phyloP scores from a whole-genome alignment of 2,888 invertebrate species.

The Cheilosia variabilis region DNA sequence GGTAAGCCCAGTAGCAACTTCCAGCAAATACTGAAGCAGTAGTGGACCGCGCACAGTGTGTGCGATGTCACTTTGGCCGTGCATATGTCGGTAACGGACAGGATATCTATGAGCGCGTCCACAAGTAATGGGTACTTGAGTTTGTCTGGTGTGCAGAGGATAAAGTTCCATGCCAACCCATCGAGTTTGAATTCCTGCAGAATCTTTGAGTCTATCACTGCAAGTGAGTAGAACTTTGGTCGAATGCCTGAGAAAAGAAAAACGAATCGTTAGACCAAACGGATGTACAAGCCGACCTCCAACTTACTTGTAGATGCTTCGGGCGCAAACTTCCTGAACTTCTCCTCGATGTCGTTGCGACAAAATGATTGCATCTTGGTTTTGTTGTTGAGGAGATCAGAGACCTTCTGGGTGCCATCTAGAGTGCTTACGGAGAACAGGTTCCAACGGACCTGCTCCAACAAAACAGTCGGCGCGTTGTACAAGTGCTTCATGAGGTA shows the following conservation, averaged over 20 bases:
- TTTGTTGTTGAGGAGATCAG: slow-evolving; percentile 84
- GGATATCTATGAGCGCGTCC: slow-evolving; percentile 92
- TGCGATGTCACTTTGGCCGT: slow-evolving; percentile 85
- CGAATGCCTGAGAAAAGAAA: slow-evolving; percentile 87
- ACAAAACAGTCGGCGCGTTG: slow-evolving; percentile 93
- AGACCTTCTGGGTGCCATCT: slow-evolving; percentile 85
- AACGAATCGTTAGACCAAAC: not conserved
- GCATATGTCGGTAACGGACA: slow-evolving; percentile 91
- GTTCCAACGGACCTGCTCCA: slow-evolving; percentile 95
- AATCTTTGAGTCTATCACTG: slow-evolving; percentile 87
- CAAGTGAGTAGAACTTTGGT: slow-evolving; percentile 95
- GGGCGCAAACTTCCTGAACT: slow-evolving; percentile 86
- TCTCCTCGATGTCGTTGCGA: slow-evolving; percentile 90
- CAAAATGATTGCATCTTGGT: slow-evolving; percentile 89
- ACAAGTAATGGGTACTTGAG: slow-evolving; percentile 94
- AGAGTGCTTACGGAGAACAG: slow-evolving; percentile 87
- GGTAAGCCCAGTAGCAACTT: slow-evolving; percentile 93
- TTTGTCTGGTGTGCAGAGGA: slow-evolving; percentile 95
- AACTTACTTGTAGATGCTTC: slow-evolving; percentile 80
- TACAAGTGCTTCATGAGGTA: slow-evolving; percentile 98
- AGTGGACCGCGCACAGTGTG: slow-evolving; percentile 92
- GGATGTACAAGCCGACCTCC: not conserved
- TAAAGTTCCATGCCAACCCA: slow-evolving; percentile 96
- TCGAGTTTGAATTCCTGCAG: slow-evolving; percentile 96
- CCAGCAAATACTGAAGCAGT: slow-evolving; percentile 89